A percentile compares a stretch with the other conserved stretches of the same genome.
phyloP scores from a whole-genome alignment of 2,888 invertebrate species.

The Bimastos eiseni region DNA sequence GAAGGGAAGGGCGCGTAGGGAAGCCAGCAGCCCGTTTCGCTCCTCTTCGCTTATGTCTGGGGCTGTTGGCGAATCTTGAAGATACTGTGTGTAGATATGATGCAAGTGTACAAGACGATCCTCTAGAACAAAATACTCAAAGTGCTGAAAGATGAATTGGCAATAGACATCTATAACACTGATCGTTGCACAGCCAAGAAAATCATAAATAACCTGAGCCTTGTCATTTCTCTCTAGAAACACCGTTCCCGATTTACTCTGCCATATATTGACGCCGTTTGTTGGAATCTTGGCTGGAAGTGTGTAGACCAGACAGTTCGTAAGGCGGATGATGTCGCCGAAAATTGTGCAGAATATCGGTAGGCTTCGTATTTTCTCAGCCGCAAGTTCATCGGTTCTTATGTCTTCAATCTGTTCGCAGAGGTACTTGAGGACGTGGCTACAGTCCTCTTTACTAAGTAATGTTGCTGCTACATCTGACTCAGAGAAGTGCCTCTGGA shows the following conservation, averaged over 20 bases:
- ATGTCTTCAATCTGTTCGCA: constrained; percentile 34
- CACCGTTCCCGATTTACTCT: constrained; percentile 42
- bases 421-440: constrained; percentile 40
- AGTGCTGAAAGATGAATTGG: constrained; percentile 46
- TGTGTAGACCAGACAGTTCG: constrained; percentile 42
- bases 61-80: constrained; percentile 27
- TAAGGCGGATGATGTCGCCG: constrained; percentile 40
- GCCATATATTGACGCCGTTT: constrained; percentile 44
- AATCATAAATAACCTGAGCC: constrained; percentile 38
- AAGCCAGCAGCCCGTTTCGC: constrained; percentile 35
- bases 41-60: constrained; percentile 33
- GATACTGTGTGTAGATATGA: constrained; percentile 41
- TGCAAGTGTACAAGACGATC: constrained; percentile 43
- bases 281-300: constrained; percentile 43
- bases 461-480: neutral
- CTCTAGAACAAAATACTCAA: constrained; percentile 43
- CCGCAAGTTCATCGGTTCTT: constrained; percentile 26
- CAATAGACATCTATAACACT: constrained; percentile 44
- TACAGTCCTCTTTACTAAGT: constrained; percentile 30
- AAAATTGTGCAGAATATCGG: constrained; percentile 42
- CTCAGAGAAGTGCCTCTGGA: constrained; percentile 31
- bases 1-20: constrained; percentile 42
- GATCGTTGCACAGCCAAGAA: constrained; percentile 42
- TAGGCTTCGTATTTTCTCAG: constrained; percentile 35
- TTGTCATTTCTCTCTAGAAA: constrained; percentile 41